Percentiles rank a stretch among this genome's conserved stretches.
Conservation (phyloP, 2,113 vertebrate species). For the Andinoacara biseriatus region DNA sequence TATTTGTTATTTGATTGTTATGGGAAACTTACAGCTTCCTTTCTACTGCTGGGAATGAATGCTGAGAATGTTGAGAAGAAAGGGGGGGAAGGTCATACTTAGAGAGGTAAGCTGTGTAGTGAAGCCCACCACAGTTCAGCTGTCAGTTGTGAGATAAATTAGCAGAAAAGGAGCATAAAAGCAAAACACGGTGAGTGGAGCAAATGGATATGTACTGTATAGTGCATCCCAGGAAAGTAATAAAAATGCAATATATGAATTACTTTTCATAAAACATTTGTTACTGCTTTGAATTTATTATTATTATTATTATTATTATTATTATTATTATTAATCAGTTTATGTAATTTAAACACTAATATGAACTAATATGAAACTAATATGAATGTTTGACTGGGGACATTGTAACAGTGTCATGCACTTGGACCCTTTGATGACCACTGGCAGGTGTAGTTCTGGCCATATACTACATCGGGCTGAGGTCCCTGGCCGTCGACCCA, state of each 20-base stretch:
- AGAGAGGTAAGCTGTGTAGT: constrained; percentile 8
- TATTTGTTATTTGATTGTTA: constrained; percentile 1
- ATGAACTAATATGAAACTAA: no score
- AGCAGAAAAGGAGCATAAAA: not conserved
- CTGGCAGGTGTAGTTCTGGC: not conserved
- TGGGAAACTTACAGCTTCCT: not conserved
- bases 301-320: no score
- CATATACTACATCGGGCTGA: no score
- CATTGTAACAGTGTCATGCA: not conserved
- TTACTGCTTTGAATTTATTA: not conserved
- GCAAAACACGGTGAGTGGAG: not conserved
- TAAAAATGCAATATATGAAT: not conserved
- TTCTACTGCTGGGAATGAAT: not conserved
- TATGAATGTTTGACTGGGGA: not conserved
- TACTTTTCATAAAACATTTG: not conserved
- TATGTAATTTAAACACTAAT: no score
- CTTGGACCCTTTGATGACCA: not conserved
- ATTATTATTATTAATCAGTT: no score
- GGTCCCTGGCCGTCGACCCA: no score
- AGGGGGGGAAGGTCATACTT: constrained; percentile 1
- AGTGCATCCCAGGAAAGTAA: not conserved
- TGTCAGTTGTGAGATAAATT: constrained; percentile 13
- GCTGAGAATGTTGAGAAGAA: not conserved
- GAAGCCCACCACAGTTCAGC: constrained; percentile 26
- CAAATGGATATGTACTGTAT: not conserved